These are phyloP conservation scores for Coregonus ussuriensis DNA, from an alignment of 2,797 vertebrate species.

Conservation along the genomic window DNA sequence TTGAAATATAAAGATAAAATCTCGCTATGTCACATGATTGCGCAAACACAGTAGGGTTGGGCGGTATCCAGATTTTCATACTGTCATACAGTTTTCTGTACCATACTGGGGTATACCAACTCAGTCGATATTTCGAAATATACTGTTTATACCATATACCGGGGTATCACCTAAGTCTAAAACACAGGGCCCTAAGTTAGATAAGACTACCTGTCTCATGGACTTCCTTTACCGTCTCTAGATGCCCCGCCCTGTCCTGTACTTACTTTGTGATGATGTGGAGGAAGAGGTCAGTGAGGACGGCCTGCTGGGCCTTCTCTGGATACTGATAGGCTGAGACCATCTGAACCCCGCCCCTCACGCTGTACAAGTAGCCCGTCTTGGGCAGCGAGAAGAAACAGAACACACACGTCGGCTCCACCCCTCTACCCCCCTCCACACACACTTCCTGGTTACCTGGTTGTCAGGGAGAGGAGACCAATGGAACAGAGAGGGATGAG, in stretches of 20 bases:
- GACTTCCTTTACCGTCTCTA: not conserved
- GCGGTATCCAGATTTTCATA: too few species aligned
- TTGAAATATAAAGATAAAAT: too few species aligned
- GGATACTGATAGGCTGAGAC: conserved; percentile 93
- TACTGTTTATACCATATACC: too few species aligned
- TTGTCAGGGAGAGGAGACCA: not conserved
- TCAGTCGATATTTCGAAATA: too few species aligned
- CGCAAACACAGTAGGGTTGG: too few species aligned
- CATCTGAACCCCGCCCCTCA: conserved; percentile 83
- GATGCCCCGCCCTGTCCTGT: not conserved
- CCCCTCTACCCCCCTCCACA: conserved; percentile 39
- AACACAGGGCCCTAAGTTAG: not conserved
- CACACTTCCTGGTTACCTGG: conserved; percentile 57
- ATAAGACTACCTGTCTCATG: not conserved
- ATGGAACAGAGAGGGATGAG: not conserved
- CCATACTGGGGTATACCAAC: too few species aligned
- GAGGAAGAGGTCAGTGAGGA: conserved; percentile 86
- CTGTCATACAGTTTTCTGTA: too few species aligned
- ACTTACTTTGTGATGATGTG: conserved; percentile 91
- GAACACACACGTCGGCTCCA: conserved; percentile 83
- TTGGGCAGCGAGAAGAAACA: conserved; percentile 95
- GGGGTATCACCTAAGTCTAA: too few species aligned
- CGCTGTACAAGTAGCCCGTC: conserved; percentile 86
- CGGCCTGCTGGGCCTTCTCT: conserved; percentile 87
- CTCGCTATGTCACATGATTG: too few species aligned